Evolutionary conservation across 1,140 invertebrate species (phyloP), one percentile per base, ranked within the genome.

Genomic region (Yoshiicerus persimilis): DNA sequence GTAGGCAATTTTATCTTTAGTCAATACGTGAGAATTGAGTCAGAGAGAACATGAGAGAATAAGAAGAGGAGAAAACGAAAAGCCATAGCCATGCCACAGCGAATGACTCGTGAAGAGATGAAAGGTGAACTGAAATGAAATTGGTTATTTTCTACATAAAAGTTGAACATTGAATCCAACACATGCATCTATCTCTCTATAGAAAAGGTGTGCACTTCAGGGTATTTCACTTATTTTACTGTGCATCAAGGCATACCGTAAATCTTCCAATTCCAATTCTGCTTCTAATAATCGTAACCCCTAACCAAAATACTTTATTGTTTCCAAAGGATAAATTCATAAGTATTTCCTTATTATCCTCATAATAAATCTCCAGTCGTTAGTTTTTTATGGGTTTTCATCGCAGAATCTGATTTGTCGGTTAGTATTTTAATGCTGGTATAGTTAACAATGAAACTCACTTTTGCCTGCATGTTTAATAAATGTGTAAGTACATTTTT

Each of bases 91-190:
- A 80, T n/a, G 5, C 20, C 30, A 30, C 16, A 75, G 70, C 70
- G 30, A 32, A 36, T 80, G 20, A 32, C 20, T 80, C 32, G n/a
- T 80, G 75, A 80, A 80, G 75, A 80, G 75, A 80, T 80, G 75
- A 36, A 80, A 80, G 75, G 75, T 80, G 75, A 80, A 38, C 36
- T 80, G 75, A 80, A 38, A 80, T 80, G 75, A 80, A 80, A 80
- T 80, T 80, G 75, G 75, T 80, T 80, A 38, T 80, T 80, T 80
- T 56, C 20, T 56, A 56, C 4, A 23, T 32, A 80, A 80, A 80
- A 80, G 75, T 80, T 80, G 34, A 80, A 36, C 32, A 80, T 80
- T 80, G 75, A 80, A 80, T 80, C 25, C 25, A 70, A 70, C 47
- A 56, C 47, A 56, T 56, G 47, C 47, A 56, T 56, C 47, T 70